These are phyloP conservation scores for Euleptes europaea DNA, from an alignment of 2,113 vertebrate genomes.

Conservation along the genomic window DNA sequence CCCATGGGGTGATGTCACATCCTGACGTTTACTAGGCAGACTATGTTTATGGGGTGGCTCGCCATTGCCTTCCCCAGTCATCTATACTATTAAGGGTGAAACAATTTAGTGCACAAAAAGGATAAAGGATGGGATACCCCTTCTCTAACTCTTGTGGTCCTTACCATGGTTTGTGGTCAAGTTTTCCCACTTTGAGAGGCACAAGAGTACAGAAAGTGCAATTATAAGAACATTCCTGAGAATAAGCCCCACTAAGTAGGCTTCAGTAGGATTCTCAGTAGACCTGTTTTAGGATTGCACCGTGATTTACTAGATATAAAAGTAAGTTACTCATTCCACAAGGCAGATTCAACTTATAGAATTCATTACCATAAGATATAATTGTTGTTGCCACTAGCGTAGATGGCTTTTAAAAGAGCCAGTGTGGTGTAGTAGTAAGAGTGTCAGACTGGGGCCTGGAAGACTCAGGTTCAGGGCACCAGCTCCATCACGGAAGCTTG, in stretches of 20 bases:
- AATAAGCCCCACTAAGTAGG: too few relatives aligned
- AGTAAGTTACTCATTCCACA: neutral
- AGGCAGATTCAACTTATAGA: neutral
- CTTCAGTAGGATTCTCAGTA: too few relatives aligned
- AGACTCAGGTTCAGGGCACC: too few relatives aligned
- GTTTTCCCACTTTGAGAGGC: neutral
- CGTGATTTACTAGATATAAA: neutral
- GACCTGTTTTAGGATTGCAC: too few relatives aligned
- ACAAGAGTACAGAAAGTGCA: neutral
- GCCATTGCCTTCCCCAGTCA: too few relatives aligned
- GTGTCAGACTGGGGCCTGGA: too few relatives aligned
- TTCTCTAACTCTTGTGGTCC: neutral
- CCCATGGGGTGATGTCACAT: too few relatives aligned
- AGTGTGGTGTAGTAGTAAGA: too few relatives aligned
- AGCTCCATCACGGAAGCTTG: too few relatives aligned
- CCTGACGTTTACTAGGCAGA: too few relatives aligned
- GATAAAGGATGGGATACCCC: neutral
- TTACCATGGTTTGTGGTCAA: neutral
- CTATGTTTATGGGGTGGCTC: too few relatives aligned
- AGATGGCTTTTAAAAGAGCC: neutral
- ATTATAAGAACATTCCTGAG: too few relatives aligned
- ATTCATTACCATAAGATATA: neutral
- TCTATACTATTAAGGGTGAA: neutral
- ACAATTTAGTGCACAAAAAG: neutral
- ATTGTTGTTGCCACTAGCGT: neutral